A percentile compares a stretch with the other conserved stretches of the same genome.
Conservation (phyloP, 1,140 invertebrate genomes). For the Ridgeia piscesae region DNA sequence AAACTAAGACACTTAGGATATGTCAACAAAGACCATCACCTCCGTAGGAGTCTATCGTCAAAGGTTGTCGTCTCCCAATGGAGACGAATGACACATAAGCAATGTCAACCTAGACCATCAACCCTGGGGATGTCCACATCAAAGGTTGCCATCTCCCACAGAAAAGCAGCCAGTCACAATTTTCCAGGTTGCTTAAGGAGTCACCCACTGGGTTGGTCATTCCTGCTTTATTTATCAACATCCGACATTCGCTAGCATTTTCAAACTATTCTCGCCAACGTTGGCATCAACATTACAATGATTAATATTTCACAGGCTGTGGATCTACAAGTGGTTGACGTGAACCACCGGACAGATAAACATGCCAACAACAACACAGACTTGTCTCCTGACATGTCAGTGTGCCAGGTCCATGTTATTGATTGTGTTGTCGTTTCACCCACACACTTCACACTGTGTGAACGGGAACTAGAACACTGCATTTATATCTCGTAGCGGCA, state of each 20-base stretch:
- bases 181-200: background rate
- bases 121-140: background rate
- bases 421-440: background rate
- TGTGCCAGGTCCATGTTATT: background rate
- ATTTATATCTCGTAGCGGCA: no score
- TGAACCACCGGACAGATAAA: background rate
- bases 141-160: background rate
- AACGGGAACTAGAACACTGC: no score
- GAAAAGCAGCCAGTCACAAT: background rate
- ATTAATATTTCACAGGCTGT: background rate
- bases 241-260: background rate
- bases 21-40: background rate
- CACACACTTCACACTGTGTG: no score
- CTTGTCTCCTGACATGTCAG: background rate
- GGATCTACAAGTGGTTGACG: background rate
- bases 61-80: background rate
- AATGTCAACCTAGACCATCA: background rate
- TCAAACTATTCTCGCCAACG: background rate
- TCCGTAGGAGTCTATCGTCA: background rate
- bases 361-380: background rate
- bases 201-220: background rate
- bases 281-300: background rate
- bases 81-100: background rate
- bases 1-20: background rate
- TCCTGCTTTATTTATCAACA: background rate